Conservation (phyloP, 2,797 vertebrate genomes). For the Anguilla pacifica region DNA sequence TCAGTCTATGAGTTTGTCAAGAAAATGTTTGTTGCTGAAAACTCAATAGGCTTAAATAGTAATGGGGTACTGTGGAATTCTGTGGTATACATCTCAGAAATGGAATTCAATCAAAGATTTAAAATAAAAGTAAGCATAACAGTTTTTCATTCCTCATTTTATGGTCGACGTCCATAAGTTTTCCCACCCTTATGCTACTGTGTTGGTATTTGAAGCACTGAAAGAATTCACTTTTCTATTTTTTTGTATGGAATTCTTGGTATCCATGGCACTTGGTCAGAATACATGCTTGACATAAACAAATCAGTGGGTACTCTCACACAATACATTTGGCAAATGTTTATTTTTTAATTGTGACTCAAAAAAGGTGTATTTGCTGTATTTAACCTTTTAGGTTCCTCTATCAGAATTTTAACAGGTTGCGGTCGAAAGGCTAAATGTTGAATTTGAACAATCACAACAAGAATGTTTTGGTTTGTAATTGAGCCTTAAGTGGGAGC, state of each 20-base stretch:
- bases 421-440: conserved; percentile 51
- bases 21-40: background rate
- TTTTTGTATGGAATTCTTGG: background rate
- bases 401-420: background rate
- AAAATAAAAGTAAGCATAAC: too few species aligned
- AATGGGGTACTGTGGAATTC: too few species aligned
- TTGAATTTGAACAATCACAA: conserved; percentile 54
- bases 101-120: too few species aligned
- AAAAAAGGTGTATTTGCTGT: background rate
- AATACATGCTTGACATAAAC: background rate
- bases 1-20: background rate
- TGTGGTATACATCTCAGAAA: too few species aligned
- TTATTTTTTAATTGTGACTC: background rate
- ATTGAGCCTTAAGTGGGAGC: conserved; percentile 52
- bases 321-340: background rate
- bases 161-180: background rate
- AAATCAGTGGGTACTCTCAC: background rate
- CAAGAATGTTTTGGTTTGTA: conserved; percentile 65
- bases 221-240: background rate
- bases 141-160: background rate
- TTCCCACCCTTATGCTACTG: background rate
- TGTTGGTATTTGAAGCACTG: background rate
- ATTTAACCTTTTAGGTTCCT: background rate
- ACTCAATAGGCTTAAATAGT: too few species aligned
- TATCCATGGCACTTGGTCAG: background rate